Evolutionary conservation across 1,140 invertebrate genomes (phyloP).

Genomic region (Drosophila willistoni): DNA sequence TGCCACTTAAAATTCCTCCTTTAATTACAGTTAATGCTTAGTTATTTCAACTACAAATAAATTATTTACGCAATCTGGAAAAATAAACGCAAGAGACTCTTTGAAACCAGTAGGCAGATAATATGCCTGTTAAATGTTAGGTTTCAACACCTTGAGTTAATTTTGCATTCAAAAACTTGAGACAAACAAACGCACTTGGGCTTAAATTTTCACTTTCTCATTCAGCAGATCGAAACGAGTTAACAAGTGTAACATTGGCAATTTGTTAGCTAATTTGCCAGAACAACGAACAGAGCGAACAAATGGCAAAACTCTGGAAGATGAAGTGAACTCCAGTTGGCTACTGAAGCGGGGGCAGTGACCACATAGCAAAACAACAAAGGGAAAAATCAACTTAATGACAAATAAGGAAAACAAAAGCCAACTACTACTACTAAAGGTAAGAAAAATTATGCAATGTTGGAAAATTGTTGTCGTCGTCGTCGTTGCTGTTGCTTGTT

Average conservation of each 20-base stretch:
- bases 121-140: background rate
- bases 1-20: too few species aligned
- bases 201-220: conserved; percentile 42
- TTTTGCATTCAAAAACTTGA: background rate
- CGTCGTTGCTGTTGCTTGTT: conserved; percentile 4
- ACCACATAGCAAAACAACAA: conserved; percentile 43
- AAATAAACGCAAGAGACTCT: too few species aligned
- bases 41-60: too few species aligned
- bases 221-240: conserved; percentile 65
- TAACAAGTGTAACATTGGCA: conserved; percentile 78
- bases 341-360: conserved; percentile 42
- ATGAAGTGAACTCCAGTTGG: conserved; percentile 1
- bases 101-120: background rate
- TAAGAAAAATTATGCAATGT: conserved; percentile 53
- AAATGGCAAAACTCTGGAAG: background rate
- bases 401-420: conserved; percentile 13
- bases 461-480: conserved; percentile 68
- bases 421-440: background rate
- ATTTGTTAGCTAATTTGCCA: conserved; percentile 70
- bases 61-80: too few species aligned
- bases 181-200: background rate
- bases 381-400: conserved; percentile 31
- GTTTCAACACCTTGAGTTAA: conserved; percentile 11
- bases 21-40: too few species aligned
- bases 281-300: conserved; percentile 45